Conservation (phyloP, 2,888 invertebrate genomes). For the Dysmachus trigonus region DNA sequence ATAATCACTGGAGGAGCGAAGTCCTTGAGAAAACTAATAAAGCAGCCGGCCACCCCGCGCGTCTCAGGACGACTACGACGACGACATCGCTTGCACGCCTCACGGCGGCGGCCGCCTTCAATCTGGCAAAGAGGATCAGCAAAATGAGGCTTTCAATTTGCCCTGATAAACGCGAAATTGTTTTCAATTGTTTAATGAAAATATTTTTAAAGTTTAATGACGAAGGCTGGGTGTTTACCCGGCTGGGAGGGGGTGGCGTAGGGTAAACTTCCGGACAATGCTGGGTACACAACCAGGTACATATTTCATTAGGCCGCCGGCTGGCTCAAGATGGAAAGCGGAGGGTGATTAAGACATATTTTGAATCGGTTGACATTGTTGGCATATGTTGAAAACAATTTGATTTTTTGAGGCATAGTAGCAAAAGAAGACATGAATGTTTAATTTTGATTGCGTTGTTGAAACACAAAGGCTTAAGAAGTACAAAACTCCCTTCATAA, state of each 20-base stretch:
- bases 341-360: neutral
- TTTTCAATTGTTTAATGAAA: constrained; percentile 28
- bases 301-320: neutral
- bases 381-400: neutral
- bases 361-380: neutral
- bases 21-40: constrained; percentile 32
- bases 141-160: constrained; percentile 34
- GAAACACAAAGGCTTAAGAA: too few relatives aligned
- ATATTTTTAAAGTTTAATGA: neutral
- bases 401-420: neutral
- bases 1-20: constrained; percentile 7
- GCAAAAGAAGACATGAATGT: neutral
- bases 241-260: neutral
- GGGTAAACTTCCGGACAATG: neutral
- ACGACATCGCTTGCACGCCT: neutral
- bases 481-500: too few relatives aligned
- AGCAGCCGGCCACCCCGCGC: neutral
- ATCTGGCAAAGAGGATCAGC: constrained; percentile 28
- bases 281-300: neutral
- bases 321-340: neutral
- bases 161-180: constrained; percentile 18
- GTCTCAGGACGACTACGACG: neutral
- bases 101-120: neutral
- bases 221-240: neutral
- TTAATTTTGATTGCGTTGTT: neutral